Conservation (phyloP, 2,113 vertebrate species). For the Tiliqua scincoides region DNA sequence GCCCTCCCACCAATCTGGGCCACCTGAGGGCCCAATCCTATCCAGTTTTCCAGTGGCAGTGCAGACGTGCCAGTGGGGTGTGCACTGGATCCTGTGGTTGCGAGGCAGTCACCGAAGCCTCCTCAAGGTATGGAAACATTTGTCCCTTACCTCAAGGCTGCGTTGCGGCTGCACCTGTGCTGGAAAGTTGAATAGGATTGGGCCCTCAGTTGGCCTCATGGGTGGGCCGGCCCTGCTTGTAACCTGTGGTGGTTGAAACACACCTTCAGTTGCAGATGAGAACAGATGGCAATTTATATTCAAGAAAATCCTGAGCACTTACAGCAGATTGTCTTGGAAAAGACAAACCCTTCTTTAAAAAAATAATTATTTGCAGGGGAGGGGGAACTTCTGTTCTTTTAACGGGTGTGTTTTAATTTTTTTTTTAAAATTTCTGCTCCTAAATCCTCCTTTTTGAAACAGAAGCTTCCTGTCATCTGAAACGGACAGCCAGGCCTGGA, state of each 20-base stretch:
- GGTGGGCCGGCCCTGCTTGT: not conserved
- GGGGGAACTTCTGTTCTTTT: not conserved
- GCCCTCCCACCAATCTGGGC: no score
- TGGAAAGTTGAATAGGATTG: no score
- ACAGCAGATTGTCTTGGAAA: conserved; percentile 2
- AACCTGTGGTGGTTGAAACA: not conserved
- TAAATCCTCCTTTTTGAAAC: conserved; percentile 66
- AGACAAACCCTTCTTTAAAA: not conserved
- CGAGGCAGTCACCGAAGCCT: no score
- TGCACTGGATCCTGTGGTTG: no score
- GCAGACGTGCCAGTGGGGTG: no score
- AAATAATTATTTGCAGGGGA: no score
- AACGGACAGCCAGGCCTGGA: conserved; percentile 76
- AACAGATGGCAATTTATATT: accelerated
- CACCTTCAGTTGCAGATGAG: not conserved
- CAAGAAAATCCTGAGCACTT: not conserved
- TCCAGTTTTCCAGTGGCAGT: no score
- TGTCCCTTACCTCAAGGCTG: no score
- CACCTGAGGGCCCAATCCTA: no score
- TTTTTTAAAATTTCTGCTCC: not conserved
- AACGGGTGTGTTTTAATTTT: not conserved
- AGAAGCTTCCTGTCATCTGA: conserved; percentile 71
- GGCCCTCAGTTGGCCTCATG: no score
- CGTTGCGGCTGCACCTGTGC: no score
- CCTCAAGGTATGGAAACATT: no score